Base-by-base conservation (phyloP, 2,888 invertebrate species). In the Philopedon plagiatum region DNA sequence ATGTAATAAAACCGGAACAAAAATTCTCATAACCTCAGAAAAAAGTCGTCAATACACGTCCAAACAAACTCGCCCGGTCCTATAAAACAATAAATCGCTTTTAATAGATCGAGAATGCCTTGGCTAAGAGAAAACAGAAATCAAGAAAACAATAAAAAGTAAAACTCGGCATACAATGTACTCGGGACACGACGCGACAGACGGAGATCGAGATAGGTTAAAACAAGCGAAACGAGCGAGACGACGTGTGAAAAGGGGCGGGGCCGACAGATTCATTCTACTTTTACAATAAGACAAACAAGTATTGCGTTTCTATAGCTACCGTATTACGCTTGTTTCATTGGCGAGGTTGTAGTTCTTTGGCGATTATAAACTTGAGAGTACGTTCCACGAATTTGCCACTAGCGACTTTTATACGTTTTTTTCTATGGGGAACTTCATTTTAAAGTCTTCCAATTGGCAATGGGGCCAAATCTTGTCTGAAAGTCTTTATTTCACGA, bases 221-320 rank as follows among this genome's bases (percentile, higher is more conserved):
- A 39, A 23, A 26, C 23, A 32, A 19, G 26, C 26, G 32, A 19
- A 21, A 37, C 15, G 67, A 72, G 46, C 7, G 57, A 61, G 67
- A 67, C 39, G 34, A 34, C 37, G 61, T 65, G 71, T 51, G 62
- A 67, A 72, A 70, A 61, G 81, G 82, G 86, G 85, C 85, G 85
- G 81, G 81, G 83, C 80, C 63, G 9, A 77, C 75, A 82, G 83
- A 83, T 83, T 84, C 84, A 84, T 85, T 84, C 83, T 82, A 81
- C 83, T 84, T 84, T 83, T 83, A 82, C 84, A 85, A 85, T 85
- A 85, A 83, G 83, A 82, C 81, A 81, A 82, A 81, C 81, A 82
- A 81, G 81, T 76, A 81, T 78, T 82, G 80, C 80, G 85, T 84
- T 86, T 84, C 85, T 86, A 86, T 85, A 86, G 85, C 86, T 86